Base-by-base conservation (phyloP, 2,113 vertebrate genomes). In the Sturnus vulgaris region DNA sequence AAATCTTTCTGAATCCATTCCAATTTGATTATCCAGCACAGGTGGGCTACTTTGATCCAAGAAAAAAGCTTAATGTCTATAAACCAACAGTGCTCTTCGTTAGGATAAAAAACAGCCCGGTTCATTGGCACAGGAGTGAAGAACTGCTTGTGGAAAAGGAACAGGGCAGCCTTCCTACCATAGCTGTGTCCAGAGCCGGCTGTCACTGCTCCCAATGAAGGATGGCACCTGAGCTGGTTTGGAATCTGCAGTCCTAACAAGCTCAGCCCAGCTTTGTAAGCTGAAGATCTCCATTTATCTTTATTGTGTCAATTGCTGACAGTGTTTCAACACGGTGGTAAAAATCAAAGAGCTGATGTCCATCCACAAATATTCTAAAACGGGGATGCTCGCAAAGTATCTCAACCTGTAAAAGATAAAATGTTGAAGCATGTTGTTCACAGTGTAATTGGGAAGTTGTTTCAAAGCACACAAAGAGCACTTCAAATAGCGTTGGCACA, bases 261-360 rank as follows among this genome's bases (percentile, higher is more conserved):
- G 82, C 70, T 98, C 98, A 99, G 96, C 99, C 99, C 37, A 99
- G 99, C 97, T 99, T 99, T 83, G 99, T 99, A 97, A 99, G 99
- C 93, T 99, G 99, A 95, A 99, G 98, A 90, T 99, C 99, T 95
- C 99, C 99, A 3, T 98, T 98, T 98, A 99, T 99, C 97, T 98
- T 99, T 97, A 99, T 99, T 33, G 99, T 99, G 97, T 99, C 98
- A 93, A 99, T 99, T 35, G 99, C 98, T 55, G 98, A 93, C 96
- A 99, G 98, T 28, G 98, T 98, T 98, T 99, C 98, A 82, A 99
- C 98, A 97, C 99, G 99, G 96, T 99, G 99, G 97, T 99, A 99
- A 99, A 99, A 99, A 98, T 99, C 99, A 98, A 99, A 99, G 91
- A 99, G 99, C 97, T 99, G 99, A 95, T 99, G 99, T 98, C 99